Conservation (phyloP, 1,140 invertebrate genomes). For the Aphidius ervi region DNA sequence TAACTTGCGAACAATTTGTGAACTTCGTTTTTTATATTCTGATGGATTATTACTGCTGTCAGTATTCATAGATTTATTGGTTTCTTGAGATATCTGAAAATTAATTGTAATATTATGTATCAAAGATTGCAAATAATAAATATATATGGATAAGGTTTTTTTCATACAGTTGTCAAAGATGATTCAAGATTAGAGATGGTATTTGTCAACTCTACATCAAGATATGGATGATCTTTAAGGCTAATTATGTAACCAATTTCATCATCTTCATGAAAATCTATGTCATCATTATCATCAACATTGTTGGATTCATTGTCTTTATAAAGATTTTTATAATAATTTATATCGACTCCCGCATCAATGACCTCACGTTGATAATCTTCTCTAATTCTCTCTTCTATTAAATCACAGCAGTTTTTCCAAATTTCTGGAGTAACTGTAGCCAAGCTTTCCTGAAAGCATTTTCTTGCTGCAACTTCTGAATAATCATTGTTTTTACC, state of each 20-base stretch:
- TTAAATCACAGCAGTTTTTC: neutral
- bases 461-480: neutral
- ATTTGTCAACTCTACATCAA: no score
- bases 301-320: neutral
- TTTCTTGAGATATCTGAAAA: no score
- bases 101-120: no score
- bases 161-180: no score
- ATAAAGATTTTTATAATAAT: no score
- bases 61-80: no score
- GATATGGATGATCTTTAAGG: neutral
- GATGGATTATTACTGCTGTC: no score
- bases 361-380: slow-evolving; percentile 5
- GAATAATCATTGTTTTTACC: neutral
- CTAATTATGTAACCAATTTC: neutral
- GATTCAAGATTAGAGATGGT: no score
- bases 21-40: no score
- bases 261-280: neutral
- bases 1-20: neutral
- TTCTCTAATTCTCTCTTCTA: neutral
- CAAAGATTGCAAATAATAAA: no score
- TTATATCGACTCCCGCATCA: neutral
- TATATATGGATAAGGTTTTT: no score
- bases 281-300: neutral
- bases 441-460: neutral
- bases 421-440: slow-evolving; percentile 10